Percentiles rank a stretch among this genome's conserved stretches.
Conservation (phyloP, 2,888 invertebrate genomes). For the Capitulum mitella region DNA sequence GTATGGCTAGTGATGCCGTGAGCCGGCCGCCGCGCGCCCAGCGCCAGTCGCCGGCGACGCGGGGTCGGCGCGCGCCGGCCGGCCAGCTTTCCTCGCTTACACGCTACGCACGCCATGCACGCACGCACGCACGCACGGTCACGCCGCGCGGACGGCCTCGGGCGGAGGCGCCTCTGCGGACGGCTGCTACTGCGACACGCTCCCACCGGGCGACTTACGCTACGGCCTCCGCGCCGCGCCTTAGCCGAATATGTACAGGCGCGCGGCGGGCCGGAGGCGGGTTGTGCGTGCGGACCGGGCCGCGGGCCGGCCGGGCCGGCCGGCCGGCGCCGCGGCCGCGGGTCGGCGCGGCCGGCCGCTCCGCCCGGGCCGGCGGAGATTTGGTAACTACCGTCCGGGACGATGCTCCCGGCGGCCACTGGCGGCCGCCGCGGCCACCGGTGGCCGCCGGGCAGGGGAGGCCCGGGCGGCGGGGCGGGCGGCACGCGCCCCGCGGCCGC, state of each 20-base stretch:
- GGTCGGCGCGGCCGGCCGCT: background rate
- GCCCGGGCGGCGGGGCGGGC: background rate
- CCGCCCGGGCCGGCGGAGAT: background rate
- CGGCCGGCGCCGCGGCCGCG: background rate
- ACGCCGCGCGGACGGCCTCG: background rate
- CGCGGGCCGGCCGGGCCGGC: background rate
- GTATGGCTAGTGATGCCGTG: conserved; percentile 20
- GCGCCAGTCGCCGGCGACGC: background rate
- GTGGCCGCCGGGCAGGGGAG: background rate
- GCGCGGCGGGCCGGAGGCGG: no score
- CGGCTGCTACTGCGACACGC: no score
- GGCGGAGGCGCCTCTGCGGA: no score
- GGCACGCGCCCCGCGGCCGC: background rate
- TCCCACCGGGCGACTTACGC: background rate
- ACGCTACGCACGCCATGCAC: background rate
- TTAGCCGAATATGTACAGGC: no score
- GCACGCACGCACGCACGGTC: background rate
- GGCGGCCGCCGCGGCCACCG: background rate
- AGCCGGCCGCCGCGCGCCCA: background rate
- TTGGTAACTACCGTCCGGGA: conserved; percentile 15
- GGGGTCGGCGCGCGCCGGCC: conserved; percentile 4
- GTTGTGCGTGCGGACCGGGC: background rate
- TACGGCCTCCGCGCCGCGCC: background rate
- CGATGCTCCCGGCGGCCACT: background rate
- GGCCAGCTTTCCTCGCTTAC: conserved; percentile 19